A percentile compares a stretch with the other conserved stretches of the same genome.
phyloP scores from a whole-genome alignment of 1,140 invertebrate genomes.

The Nasonia giraulti region DNA sequence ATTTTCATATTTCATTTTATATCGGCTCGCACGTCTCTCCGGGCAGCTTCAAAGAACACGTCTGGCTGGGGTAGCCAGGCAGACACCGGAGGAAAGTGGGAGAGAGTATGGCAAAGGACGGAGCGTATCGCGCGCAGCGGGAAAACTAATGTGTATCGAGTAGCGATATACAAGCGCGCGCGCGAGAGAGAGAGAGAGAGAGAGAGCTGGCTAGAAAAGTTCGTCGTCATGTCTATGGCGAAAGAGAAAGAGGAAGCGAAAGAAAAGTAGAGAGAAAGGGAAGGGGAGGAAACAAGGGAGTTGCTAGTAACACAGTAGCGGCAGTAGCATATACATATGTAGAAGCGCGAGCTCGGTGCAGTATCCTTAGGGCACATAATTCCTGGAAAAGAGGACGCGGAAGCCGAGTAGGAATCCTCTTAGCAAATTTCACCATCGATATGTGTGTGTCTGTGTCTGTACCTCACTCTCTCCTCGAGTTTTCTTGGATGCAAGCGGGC shows the following conservation, averaged over 20 bases:
- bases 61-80: not conserved
- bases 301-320: not conserved
- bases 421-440: slow-evolving; percentile 16
- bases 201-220: not conserved
- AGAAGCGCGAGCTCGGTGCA: not conserved
- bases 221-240: not conserved
- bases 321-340: slow-evolving; percentile 3
- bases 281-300: not conserved
- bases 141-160: slow-evolving; percentile 6
- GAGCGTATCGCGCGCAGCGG: not conserved
- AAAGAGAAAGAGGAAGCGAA: not conserved
- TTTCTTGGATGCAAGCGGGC: not conserved
- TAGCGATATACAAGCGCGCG: not conserved
- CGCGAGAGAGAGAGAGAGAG: not conserved
- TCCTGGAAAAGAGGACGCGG: not conserved
- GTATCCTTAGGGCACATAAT: slow-evolving; percentile 9
- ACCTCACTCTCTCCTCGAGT: not conserved
- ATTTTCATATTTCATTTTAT: slow-evolving; percentile 33
- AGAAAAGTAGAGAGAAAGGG: not conserved
- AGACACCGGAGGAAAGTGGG: not conserved
- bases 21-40: not conserved
- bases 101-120: not conserved
- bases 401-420: slow-evolving; percentile 20
- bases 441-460: not conserved
- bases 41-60: not conserved